Evolutionary conservation across 2,113 vertebrate species (phyloP).

Genomic region (Mugil cephalus): DNA sequence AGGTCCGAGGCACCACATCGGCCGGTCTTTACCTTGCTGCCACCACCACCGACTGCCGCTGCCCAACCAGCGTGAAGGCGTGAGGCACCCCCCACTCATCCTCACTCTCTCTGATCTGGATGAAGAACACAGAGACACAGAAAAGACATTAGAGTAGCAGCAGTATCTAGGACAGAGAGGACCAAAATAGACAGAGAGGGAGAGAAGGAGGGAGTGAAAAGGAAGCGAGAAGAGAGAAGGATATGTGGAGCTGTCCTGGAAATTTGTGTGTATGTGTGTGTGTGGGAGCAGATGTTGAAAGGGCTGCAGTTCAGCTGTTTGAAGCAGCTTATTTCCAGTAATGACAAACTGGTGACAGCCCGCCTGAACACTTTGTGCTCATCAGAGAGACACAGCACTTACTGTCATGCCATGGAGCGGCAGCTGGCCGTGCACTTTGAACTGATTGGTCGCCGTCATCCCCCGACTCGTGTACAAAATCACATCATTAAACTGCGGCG

Average conservation of each 20-base stretch:
- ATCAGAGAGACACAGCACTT: constrained; percentile 72
- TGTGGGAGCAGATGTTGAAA: constrained; percentile 15
- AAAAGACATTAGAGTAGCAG: constrained; percentile 56
- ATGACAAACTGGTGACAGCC: constrained; percentile 59
- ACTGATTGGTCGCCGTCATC: constrained; percentile 94
- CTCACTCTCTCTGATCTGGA: constrained; percentile 94
- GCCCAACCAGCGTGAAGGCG: constrained; percentile 92
- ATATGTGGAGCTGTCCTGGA: constrained; percentile 23
- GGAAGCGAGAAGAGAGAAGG: constrained; percentile 29
- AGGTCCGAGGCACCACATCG: too few species aligned
- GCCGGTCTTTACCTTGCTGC: constrained; percentile 90
- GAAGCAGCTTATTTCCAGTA: constrained; percentile 39
- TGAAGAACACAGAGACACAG: constrained; percentile 46
- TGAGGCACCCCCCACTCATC: constrained; percentile 97
- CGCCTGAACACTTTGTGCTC: background rate
- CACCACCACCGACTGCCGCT: constrained; percentile 93
- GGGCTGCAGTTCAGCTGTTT: constrained; percentile 42
- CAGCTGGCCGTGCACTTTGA: constrained; percentile 96
- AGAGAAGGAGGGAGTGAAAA: constrained; percentile 42
- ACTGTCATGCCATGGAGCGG: constrained; percentile 94
- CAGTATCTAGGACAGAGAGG: constrained; percentile 65
- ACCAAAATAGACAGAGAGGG: constrained; percentile 65
- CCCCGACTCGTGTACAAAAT: constrained; percentile 96
- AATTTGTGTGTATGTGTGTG: constrained; percentile 11
- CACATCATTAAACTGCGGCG: constrained; percentile 91